Percentiles rank a stretch among this genome's conserved stretches.
Conservation (phyloP, 2,113 vertebrate genomes). For the Hypanus sabinus region DNA sequence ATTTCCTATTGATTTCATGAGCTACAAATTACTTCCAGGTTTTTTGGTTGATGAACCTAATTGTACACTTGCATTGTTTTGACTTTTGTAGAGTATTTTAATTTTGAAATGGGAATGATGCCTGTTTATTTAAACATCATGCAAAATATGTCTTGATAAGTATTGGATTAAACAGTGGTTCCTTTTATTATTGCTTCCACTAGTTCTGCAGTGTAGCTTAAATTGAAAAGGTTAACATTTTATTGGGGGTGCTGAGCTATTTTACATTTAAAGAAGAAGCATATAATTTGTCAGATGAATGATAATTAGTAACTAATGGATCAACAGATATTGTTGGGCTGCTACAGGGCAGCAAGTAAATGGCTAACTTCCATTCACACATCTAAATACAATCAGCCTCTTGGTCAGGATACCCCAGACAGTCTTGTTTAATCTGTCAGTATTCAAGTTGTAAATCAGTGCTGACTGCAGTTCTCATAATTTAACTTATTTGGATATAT, state of each 20-base stretch:
- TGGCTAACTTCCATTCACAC: constrained; percentile 50
- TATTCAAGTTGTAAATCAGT: constrained; percentile 50
- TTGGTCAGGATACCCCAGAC: constrained; percentile 49
- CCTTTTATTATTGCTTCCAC: constrained; percentile 44
- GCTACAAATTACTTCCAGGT: constrained; percentile 45
- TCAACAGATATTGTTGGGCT: constrained; percentile 51
- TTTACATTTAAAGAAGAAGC: not conserved
- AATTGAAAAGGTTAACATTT: constrained; percentile 52
- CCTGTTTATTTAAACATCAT: constrained; percentile 48
- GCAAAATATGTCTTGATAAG: constrained; percentile 43
- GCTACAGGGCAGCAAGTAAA: constrained; percentile 54
- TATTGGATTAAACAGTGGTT: constrained; percentile 43
- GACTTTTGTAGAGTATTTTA: constrained; percentile 48
- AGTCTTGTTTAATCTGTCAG: constrained; percentile 43
- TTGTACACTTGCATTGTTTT: constrained; percentile 34
- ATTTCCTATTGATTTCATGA: constrained; percentile 50
- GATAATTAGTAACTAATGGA: constrained; percentile 48
- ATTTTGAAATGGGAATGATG: constrained; percentile 44
- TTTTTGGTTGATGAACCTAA: constrained; percentile 49
- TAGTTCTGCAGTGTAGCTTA: constrained; percentile 46
- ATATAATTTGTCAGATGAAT: constrained; percentile 43
- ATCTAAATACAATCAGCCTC: constrained; percentile 50
- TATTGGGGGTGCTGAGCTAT: constrained; percentile 42
- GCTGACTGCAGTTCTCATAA: constrained; percentile 44
- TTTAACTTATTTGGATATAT: constrained; percentile 49